Base-by-base conservation (phyloP, 2,888 invertebrate species). In the Portevinia maculata region DNA sequence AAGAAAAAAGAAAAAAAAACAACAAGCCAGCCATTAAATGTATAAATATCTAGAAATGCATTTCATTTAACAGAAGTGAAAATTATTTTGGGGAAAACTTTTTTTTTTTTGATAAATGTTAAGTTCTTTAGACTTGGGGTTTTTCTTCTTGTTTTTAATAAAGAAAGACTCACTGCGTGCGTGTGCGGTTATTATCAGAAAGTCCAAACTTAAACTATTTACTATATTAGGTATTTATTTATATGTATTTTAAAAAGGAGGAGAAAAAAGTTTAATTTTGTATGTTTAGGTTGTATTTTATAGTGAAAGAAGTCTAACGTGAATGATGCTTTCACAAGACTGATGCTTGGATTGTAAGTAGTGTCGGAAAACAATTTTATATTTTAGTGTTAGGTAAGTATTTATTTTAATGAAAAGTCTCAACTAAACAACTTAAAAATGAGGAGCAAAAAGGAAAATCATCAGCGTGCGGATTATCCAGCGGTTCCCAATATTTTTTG, bases 141-240 rank as follows among this genome's bases (percentile, higher is more conserved):
- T 67, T 62, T 65, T 32, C 65, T 52, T 59, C 24, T 48, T 64
- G 59, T 73, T 71, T 62, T 69, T 65, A 62, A 55, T 64, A 53
- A 64, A 70, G 83, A 79, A 87, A 88, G 89, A 90, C 91, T 91
- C 91, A 91, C 91, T 91, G 91, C 90, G 91, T 91, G 91, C 91
- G 91, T 90, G 89, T 91, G 91, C 91, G 90, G 39, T 87, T 87
- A 87, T 87, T 88, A 87, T 86, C 88, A 87, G 88, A 88, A 88
- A 89, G 89, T 89, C 90, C 90, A 90, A 89, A 89, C 88, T 88
- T 86, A 88, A 86, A 87, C 74, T 62, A 50, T 83, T 19, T 70
- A 69, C 64, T 69, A 65, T 67, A 48, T 59, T 65, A 52, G n/a
- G n/a, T 65, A 39, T 48, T 9, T 67, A 64, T 50, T 55, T 67